phyloP scores from a whole-genome alignment of 2,113 vertebrate species.

The Hirundichthys speculiger region DNA sequence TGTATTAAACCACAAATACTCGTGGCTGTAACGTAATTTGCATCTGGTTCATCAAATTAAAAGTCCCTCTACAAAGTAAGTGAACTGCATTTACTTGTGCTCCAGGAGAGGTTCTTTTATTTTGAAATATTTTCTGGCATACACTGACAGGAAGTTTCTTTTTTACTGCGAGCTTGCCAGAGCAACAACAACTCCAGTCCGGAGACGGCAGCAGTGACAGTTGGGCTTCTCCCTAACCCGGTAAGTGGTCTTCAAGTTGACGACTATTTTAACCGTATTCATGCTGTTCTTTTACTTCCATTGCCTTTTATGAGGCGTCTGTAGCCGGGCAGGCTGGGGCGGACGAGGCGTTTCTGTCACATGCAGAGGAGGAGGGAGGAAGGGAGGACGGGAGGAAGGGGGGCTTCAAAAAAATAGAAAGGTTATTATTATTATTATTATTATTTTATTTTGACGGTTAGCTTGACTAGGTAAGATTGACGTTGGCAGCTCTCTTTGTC shows the following conservation, averaged over 20 bases:
- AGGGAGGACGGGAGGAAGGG: conserved; percentile 21
- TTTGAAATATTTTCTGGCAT: conserved; percentile 28
- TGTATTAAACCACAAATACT: no score
- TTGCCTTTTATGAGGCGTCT: not conserved
- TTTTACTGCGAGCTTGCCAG: conserved; percentile 17
- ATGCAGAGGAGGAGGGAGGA: conserved; percentile 58
- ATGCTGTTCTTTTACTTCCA: no score
- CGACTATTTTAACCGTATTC: not conserved
- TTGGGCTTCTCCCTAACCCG: conserved; percentile 34
- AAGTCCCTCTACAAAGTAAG: no score
- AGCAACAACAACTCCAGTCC: conserved; percentile 31
- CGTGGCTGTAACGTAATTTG: not conserved
- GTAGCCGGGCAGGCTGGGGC: conserved; percentile 1
- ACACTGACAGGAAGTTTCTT: conserved; percentile 18
- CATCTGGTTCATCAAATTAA: conserved; percentile 45
- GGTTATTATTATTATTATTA: no score
- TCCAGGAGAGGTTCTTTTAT: conserved; percentile 25
- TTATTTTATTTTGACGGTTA: conserved; percentile 67
- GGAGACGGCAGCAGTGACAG: conserved; percentile 54
- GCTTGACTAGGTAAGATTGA: conserved; percentile 47
- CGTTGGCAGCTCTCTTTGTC: not conserved
- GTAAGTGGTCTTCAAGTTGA: conserved; percentile 42
- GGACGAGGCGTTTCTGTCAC: conserved; percentile 58
- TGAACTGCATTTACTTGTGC: no score
- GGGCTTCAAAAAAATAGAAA: conserved; percentile 32